These are phyloP conservation scores for Melanotaenia parkinsoni DNA, from an alignment of 2,797 vertebrate genomes.

Conservation along the genomic window DNA sequence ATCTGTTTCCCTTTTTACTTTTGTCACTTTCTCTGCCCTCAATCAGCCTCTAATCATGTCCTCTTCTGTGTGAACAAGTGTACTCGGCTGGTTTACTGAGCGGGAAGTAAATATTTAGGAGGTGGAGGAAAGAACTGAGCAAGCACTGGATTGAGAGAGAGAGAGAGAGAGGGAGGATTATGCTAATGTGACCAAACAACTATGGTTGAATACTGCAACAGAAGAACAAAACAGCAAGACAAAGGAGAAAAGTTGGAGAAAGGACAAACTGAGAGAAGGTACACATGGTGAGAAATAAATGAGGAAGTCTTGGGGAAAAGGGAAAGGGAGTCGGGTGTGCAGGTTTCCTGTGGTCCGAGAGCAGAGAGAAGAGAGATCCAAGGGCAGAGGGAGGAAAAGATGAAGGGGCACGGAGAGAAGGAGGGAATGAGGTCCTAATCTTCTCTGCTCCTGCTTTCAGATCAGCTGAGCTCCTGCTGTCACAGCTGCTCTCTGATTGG, in stretches of 20 bases:
- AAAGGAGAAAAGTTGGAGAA: constrained; percentile 28
- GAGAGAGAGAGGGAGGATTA: constrained; percentile 50
- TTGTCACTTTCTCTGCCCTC: constrained; percentile 45
- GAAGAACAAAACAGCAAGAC: constrained; percentile 11
- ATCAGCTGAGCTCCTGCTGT: constrained; percentile 58
- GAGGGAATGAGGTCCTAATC: constrained; percentile 75
- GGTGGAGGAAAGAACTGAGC: constrained; percentile 44
- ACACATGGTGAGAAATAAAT: constrained; percentile 63
- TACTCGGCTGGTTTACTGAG: constrained; percentile 56
- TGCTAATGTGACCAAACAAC: constrained; percentile 70
- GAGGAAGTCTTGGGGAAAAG: constrained; percentile 50
- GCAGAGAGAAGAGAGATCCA: constrained; percentile 30
- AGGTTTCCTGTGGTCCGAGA: constrained; percentile 48
- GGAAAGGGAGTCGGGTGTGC: constrained; percentile 27
- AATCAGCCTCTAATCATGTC: constrained; percentile 55
- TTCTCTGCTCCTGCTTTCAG: constrained; percentile 55
- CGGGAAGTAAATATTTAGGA: constrained; percentile 73
- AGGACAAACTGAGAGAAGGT: constrained; percentile 20
- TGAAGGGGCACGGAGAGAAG: constrained; percentile 53
- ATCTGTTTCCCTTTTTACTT: constrained; percentile 37
- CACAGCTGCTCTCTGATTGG: constrained; percentile 61
- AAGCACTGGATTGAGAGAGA: constrained; percentile 7
- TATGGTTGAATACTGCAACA: constrained; percentile 33
- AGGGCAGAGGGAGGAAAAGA: constrained; percentile 41
- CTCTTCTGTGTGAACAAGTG: constrained; percentile 66